Evolutionary conservation across 2,797 vertebrate species (phyloP), one percentile per base, ranked within the genome.

Genomic region (Erithacus rubecula): DNA sequence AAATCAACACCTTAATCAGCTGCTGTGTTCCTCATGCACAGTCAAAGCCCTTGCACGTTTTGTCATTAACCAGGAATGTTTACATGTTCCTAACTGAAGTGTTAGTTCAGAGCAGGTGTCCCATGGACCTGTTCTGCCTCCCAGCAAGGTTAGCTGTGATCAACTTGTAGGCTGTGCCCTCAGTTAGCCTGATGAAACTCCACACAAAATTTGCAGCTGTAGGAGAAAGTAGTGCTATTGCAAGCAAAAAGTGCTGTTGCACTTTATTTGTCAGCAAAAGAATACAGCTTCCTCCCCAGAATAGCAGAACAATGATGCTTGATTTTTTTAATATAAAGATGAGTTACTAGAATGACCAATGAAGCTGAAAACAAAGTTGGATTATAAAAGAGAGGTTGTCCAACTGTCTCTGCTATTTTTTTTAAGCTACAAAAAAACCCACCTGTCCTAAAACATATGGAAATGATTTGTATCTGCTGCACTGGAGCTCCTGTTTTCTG

Each of bases 21-120:
- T 2, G 1, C 44, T 0, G 0, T 71, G 43, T 68, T 92, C 34
- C 36, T 81, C 7, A 6, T 32, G 49, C 16, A 8, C 2, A 8
- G 18, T 84, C 55, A 79, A 79, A 92, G n/a, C 64, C 34, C 23
- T 44, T 71, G 34, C 24, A 4, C 15, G 58, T 53, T 90, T 75
- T 84, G 32, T 70, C 26, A 18, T 84, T 80, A 69, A 52, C 16
- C 27, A 51, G 39, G 46, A 37, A 23, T 27, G 9, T 87, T 91
- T 64, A n/a, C 6, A 1, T 60, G 51, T 60, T 91, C 69, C 70
- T 71, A 24, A 53, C 29, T 37, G 64, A 83, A 71, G 39, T 79
- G 37, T 59, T 53, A 44, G 49, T 43, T 49, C 41, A 64, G 63
- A 32, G 51, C 41, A 27, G n/a, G 70, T 11, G 15, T n/a, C 51